Conservation (phyloP, 2,888 invertebrate species). For the Habrosyne pyritoides region DNA sequence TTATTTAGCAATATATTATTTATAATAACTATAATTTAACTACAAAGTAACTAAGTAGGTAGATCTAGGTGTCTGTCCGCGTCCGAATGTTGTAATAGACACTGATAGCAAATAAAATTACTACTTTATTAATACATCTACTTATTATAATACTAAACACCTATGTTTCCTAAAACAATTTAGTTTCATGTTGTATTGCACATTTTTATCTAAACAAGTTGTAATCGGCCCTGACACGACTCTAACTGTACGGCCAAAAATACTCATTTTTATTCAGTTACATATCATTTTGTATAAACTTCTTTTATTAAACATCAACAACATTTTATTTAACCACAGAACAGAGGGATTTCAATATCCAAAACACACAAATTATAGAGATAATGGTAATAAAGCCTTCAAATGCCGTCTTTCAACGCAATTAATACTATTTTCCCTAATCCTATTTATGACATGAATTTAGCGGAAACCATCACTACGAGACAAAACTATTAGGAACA, state of each 20-base stretch:
- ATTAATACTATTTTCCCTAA: conserved; percentile 27
- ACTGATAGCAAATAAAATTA: conserved; percentile 64
- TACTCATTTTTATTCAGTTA: not conserved
- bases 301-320: conserved; percentile 23
- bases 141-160: conserved; percentile 55
- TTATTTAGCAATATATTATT: conserved; percentile 82
- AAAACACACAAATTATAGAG: not conserved
- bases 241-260: not conserved
- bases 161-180: conserved; percentile 58
- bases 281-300: not conserved
- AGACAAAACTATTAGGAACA: conserved; percentile 79
- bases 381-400: conserved; percentile 11
- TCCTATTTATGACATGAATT: conserved; percentile 49
- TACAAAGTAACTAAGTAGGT: conserved; percentile 67
- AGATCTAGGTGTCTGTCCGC: conserved; percentile 52
- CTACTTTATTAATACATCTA: conserved; percentile 54
- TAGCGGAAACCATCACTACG: conserved; percentile 64
- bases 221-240: conserved; percentile 30
- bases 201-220: conserved; percentile 49
- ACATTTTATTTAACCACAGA: not conserved
- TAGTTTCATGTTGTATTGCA: conserved; percentile 74
- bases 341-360: not conserved
- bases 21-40: conserved; percentile 80
- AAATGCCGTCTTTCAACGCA: conserved; percentile 43
- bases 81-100: conserved; percentile 52